Evolutionary conservation across 35 echinoderm and acorn worm genomes (phyloP).

Genomic region (Hemicentrotus pulcherrimus): DNA sequence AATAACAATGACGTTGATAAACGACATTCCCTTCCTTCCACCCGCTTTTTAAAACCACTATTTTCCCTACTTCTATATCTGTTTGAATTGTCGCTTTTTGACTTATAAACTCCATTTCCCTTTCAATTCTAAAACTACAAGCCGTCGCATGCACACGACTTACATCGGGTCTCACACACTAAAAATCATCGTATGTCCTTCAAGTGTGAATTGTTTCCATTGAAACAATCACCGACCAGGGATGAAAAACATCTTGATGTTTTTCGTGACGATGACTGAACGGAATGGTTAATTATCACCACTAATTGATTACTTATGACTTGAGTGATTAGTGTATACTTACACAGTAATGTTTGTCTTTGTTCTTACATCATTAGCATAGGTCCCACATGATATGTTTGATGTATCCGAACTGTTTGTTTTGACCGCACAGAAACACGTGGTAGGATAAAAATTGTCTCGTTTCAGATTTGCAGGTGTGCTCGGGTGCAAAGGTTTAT

Average conservation of each 20-base stretch:
- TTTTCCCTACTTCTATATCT: too few relatives aligned
- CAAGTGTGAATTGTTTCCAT: not conserved
- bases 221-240: not conserved
- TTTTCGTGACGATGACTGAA: not conserved
- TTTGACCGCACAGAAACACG: not conserved
- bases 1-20: too few relatives aligned
- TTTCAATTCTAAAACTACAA: too few relatives aligned
- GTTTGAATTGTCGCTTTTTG: too few relatives aligned
- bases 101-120: too few relatives aligned
- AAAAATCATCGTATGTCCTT: not conserved
- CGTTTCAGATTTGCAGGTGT: not conserved
- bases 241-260: not conserved
- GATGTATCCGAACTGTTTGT: not conserved
- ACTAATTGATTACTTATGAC: not conserved
- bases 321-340: not conserved
- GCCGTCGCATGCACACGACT: not conserved
- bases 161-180: not conserved
- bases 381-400: not conserved
- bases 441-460: not conserved
- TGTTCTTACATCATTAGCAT: not conserved
- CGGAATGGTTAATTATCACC: not conserved
- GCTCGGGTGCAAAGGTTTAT: not conserved
- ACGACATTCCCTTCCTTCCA: too few relatives aligned
- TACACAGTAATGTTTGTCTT: not conserved
- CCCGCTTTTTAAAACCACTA: too few relatives aligned